Conservation (phyloP, 2,888 invertebrate species). For the Euproctis similis region DNA sequence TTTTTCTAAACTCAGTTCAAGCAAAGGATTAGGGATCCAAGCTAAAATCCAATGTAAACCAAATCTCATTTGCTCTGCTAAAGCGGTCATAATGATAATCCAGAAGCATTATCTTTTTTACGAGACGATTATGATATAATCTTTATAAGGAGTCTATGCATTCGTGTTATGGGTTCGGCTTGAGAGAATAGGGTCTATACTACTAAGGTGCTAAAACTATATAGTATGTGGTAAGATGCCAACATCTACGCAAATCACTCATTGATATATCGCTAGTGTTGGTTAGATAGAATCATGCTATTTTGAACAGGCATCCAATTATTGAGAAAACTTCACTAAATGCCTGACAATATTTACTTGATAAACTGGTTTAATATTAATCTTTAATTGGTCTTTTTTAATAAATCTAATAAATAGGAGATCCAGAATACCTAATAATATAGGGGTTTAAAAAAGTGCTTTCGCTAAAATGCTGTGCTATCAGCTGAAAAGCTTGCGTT, state of each 20-base stretch:
- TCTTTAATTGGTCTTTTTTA: background rate
- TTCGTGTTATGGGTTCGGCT: conserved; percentile 72
- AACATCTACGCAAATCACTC: conserved; percentile 29
- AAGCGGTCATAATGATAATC: conserved; percentile 48
- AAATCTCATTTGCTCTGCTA: conserved; percentile 38
- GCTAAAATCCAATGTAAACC: conserved; percentile 47
- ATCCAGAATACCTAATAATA: too few relatives aligned
- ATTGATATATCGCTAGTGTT: conserved; percentile 18
- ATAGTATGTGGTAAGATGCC: conserved; percentile 23
- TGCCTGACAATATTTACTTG: conserved; percentile 7
- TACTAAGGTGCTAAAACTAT: conserved; percentile 41
- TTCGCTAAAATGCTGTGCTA: too few relatives aligned
- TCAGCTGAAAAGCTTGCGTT: conserved; percentile 16
- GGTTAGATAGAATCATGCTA: conserved; percentile 21
- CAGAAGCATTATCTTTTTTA: conserved; percentile 53
- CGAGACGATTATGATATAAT: conserved; percentile 48
- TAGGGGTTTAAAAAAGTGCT: too few relatives aligned
- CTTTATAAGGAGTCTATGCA: conserved; percentile 39
- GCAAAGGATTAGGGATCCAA: conserved; percentile 61
- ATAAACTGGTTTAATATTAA: conserved; percentile 17
- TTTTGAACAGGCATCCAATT: conserved; percentile 18
- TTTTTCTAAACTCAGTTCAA: conserved; percentile 44
- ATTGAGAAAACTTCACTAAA: conserved; percentile 10
- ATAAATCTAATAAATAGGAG: too few relatives aligned
- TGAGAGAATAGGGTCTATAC: conserved; percentile 68